Evolutionary conservation across 2,888 invertebrate species (phyloP).

Genomic region (Acrobasis repandana): DNA sequence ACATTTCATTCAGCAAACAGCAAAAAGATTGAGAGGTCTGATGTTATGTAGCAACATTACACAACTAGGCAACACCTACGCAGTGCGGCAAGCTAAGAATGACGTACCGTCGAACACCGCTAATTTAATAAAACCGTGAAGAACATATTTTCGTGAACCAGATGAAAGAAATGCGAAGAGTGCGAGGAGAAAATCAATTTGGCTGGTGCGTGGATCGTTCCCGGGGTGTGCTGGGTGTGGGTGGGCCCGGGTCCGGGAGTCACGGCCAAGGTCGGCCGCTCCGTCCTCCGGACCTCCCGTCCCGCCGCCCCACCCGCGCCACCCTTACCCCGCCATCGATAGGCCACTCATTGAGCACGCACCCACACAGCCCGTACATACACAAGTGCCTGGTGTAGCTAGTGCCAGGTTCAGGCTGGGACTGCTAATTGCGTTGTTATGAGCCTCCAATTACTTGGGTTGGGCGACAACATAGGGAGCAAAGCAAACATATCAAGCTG

Average conservation of each 20-base stretch:
- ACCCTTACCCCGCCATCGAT: slow-evolving; percentile 44
- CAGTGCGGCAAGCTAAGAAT: slow-evolving; percentile 29
- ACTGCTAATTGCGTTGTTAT: not conserved
- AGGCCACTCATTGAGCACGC: slow-evolving; percentile 37
- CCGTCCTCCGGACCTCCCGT: slow-evolving; percentile 35
- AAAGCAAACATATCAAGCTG: not conserved
- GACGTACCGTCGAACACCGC: slow-evolving; percentile 20
- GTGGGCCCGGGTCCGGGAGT: slow-evolving; percentile 53
- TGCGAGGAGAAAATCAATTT: slow-evolving; percentile 63
- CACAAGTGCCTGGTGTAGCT: not conserved
- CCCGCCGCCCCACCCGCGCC: slow-evolving; percentile 34
- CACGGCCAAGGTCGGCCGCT: slow-evolving; percentile 79
- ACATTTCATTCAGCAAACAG: slow-evolving; percentile 2
- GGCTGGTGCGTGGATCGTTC: slow-evolving; percentile 53
- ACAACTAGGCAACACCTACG: slow-evolving; percentile 25
- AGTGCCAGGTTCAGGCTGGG: not conserved
- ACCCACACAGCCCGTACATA: slow-evolving; percentile 23
- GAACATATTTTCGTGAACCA: slow-evolving; percentile 36
- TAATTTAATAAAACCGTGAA: slow-evolving; percentile 30
- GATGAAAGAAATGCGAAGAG: slow-evolving; percentile 36
- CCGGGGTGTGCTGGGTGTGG: slow-evolving; percentile 51
- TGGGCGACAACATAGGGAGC: not conserved
- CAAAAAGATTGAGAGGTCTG: slow-evolving; percentile 1
- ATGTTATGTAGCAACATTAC: slow-evolving; percentile 12
- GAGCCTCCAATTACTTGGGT: not conserved